A percentile compares a stretch with the other conserved stretches of the same genome.
Evolutionary conservation across 2,797 vertebrate genomes (phyloP).

Genomic region (Hydrocynus forskahlii): DNA sequence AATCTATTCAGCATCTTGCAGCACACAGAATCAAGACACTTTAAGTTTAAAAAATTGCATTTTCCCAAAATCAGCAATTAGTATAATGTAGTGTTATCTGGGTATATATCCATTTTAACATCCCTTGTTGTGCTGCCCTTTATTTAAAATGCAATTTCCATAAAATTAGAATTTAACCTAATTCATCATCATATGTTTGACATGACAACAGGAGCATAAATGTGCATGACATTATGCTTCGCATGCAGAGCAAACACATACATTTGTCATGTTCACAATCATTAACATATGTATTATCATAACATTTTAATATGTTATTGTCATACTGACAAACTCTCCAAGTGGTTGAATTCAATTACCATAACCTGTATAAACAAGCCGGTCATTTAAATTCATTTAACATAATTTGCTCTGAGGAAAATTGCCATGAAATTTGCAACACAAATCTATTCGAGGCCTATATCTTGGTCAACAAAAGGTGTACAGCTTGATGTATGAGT

Average conservation of each 20-base stretch:
- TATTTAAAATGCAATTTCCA: slow-evolving; percentile 38
- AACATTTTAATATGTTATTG: slow-evolving; percentile 55
- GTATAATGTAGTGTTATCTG: background rate
- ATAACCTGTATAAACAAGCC: slow-evolving; percentile 54
- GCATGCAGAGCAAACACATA: slow-evolving; percentile 45
- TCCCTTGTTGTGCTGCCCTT: slow-evolving; percentile 17
- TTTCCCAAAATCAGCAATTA: background rate
- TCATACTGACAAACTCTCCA: slow-evolving; percentile 51
- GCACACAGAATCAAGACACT: background rate
- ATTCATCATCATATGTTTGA: slow-evolving; percentile 52
- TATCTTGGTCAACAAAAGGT: slow-evolving; percentile 15
- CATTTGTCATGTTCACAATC: slow-evolving; percentile 50
- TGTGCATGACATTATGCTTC: slow-evolving; percentile 48
- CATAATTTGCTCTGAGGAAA: slow-evolving; percentile 50
- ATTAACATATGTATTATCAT: slow-evolving; percentile 45
- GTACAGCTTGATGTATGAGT: slow-evolving; percentile 25
- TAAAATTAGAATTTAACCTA: slow-evolving; percentile 49
- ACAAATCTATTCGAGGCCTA: slow-evolving; percentile 16
- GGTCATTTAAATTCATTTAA: slow-evolving; percentile 50
- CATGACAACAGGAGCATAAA: slow-evolving; percentile 48
- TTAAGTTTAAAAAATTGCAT: too few relatives aligned
- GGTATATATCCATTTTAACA: background rate
- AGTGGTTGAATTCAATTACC: slow-evolving; percentile 55
- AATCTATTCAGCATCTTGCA: background rate
- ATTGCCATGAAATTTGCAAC: slow-evolving; percentile 30